Base-by-base conservation (phyloP, 2,888 invertebrate species). In the Torymus auratus region DNA sequence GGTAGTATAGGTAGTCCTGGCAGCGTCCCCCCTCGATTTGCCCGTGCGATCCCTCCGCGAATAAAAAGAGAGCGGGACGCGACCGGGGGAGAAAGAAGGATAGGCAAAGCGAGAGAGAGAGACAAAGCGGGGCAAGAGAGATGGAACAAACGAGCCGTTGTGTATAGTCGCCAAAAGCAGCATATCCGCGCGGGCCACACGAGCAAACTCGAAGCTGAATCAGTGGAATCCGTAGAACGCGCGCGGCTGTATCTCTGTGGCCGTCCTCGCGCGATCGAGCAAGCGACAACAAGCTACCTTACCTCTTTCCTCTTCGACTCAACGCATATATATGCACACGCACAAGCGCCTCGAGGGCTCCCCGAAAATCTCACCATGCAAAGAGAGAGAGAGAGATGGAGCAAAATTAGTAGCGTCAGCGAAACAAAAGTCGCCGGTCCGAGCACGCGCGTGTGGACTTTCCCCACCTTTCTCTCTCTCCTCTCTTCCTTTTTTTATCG, bases 331-430 rank as follows among this genome's bases (percentile, higher is more conserved):
- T 28, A 7, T 7, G 7, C 28, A 28, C 7, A 7, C 28, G 7
- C 3, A 7, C 28, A 5, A 28, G 28, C 28, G 28, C 28, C 28
- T 28, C 28, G 28, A 28, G 28, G 28, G 28, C 1, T 28, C 28
- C 58, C 67, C 68, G 60, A 60, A 69, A 68, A 68, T 55, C 41
- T 68, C 11, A 28, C 28, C 28, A 28, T 28, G 28, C 28, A 28
- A 4, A 28, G 5, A 28, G 7, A 28, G 3, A 20, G n/a, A n/a
- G 28, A 20, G 56, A 11, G 7, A 14, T 20, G 2, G 17, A 53
- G 62, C 78, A 56, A 79, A 82, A 82, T 82, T 82, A 82, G 82
- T 78, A 72, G 78, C 76, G 64, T 76, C 70, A 79, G 75, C 64
- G 67, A 68, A 60, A 78, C 82, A 82, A 82, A 79, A 76, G 82